Evolutionary conservation across 2,113 vertebrate genomes (phyloP).

Genomic region (Notothenia coriiceps): DNA sequence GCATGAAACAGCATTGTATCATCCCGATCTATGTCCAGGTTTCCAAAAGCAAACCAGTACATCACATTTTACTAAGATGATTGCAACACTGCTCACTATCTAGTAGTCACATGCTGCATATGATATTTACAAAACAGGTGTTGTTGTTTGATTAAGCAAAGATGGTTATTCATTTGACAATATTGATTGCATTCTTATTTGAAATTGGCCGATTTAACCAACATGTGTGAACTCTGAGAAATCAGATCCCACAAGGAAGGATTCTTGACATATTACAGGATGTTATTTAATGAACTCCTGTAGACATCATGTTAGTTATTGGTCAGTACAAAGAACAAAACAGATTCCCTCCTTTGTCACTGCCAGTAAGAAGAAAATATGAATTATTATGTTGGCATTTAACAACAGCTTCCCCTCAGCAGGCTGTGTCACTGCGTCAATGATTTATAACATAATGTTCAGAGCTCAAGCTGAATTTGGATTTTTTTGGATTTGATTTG

Average conservation of each 20-base stretch:
- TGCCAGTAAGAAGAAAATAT: background rate
- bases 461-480: background rate
- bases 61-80: too few species aligned
- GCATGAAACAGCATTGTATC: too few species aligned
- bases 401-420: background rate
- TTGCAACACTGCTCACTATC: too few species aligned
- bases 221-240: background rate
- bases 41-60: too few species aligned
- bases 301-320: background rate
- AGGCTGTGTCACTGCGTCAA: background rate
- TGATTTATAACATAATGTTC: background rate
- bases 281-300: background rate
- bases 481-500: too few species aligned
- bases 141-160: too few species aligned
- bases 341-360: background rate
- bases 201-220: background rate
- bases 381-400: background rate
- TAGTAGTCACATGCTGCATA: too few species aligned
- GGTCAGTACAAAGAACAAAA: background rate
- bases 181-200: too few species aligned
- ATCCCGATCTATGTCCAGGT: too few species aligned
- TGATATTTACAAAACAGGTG: too few species aligned
- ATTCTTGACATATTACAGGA: background rate
- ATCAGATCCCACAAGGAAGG: background rate
- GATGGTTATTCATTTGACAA: too few species aligned